Percentiles rank a stretch among this genome's conserved stretches.
These are phyloP conservation scores for Gadopsis marmoratus DNA, from an alignment of 2,797 vertebrate genomes.

Conservation along the genomic window DNA sequence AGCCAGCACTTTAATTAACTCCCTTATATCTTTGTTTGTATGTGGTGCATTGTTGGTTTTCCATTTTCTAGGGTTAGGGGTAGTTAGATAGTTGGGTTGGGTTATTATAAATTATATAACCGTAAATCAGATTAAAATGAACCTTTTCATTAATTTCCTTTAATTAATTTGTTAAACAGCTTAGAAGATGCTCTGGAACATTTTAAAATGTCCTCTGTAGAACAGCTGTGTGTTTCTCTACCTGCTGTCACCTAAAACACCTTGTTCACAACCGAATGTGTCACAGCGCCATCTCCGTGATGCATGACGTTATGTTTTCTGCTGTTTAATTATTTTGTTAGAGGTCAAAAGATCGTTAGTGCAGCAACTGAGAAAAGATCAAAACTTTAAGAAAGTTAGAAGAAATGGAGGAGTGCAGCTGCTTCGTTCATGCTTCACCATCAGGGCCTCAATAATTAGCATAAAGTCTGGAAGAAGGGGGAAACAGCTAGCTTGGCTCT, in stretches of 20 bases:
- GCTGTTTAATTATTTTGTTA: background rate
- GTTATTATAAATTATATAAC: too few relatives aligned
- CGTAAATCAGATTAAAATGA: too few relatives aligned
- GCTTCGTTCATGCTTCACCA: background rate
- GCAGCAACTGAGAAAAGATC: background rate
- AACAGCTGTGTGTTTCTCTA: constrained; percentile 3
- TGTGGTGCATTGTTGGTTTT: background rate
- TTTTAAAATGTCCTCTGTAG: background rate
- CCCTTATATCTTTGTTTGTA: constrained; percentile 3
- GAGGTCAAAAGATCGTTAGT: background rate
- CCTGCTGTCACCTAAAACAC: constrained; percentile 20
- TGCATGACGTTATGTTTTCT: background rate
- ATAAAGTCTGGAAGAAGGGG: background rate
- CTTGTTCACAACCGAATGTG: constrained; percentile 26
- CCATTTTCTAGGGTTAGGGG: background rate
- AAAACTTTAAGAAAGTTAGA: background rate
- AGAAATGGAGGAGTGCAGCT: background rate
- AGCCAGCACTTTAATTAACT: background rate
- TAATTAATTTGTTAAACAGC: background rate
- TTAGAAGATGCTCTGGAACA: background rate
- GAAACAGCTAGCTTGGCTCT: background rate
- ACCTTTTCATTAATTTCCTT: too few relatives aligned
- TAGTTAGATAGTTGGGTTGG: too few relatives aligned
- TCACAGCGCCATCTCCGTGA: constrained; percentile 16
- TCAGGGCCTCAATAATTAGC: background rate